phyloP scores from a whole-genome alignment of 2,888 invertebrate genomes.

The Hemaris fuciformis region DNA sequence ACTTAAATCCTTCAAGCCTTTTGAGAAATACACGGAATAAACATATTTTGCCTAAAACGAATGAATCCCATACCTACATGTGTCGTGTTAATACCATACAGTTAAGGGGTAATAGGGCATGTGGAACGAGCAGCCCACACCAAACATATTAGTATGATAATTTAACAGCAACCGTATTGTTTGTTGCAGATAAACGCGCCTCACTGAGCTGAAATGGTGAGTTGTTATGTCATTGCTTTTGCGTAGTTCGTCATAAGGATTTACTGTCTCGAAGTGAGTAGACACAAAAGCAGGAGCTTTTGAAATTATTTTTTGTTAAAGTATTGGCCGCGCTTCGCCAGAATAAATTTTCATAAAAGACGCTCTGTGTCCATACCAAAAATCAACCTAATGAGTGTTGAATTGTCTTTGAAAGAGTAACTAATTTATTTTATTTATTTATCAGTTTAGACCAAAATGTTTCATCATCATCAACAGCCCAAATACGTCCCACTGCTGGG shows the following conservation, averaged over 20 bases:
- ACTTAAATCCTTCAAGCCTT: no score
- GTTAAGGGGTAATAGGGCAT: conserved; percentile 25
- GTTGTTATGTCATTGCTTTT: conserved; percentile 20
- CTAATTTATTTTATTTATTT: no score
- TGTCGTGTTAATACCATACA: conserved; percentile 7
- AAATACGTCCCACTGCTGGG: no score
- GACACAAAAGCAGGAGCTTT: not conserved
- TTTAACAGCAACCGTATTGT: conserved; percentile 32
- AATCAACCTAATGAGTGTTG: no score
- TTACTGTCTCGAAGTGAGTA: no score
- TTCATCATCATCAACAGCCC: no score
- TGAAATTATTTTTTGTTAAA: not conserved
- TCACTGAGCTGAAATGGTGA: conserved; percentile 37
- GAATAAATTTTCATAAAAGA: not conserved
- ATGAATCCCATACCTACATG: not conserved
- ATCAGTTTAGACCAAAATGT: no score
- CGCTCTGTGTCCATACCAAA: no score
- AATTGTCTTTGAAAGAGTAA: no score
- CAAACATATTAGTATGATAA: conserved; percentile 41
- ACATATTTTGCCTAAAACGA: not conserved
- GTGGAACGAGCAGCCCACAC: conserved; percentile 11
- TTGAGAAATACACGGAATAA: no score
- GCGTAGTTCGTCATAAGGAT: conserved; percentile 12
- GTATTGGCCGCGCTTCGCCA: not conserved
- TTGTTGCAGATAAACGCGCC: conserved; percentile 42